phyloP scores from a whole-genome alignment of 2,797 vertebrate species.

The Luscinia luscinia region DNA sequence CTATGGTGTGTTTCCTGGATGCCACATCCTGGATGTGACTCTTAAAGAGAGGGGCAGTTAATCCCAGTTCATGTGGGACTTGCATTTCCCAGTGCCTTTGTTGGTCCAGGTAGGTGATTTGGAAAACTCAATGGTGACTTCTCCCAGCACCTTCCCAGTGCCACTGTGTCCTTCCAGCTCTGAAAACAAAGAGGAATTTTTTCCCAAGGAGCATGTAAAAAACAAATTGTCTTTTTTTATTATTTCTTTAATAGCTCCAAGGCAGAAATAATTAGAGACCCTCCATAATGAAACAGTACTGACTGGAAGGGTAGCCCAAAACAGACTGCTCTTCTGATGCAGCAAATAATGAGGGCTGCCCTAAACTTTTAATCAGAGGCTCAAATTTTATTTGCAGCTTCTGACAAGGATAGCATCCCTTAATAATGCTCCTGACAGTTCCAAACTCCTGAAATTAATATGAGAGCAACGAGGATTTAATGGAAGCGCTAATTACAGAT shows the following conservation, averaged over 20 bases:
- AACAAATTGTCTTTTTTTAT: background rate
- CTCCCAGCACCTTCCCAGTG: background rate
- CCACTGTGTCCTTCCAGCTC: background rate
- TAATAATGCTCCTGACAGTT: constrained; percentile 45
- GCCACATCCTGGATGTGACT: background rate
- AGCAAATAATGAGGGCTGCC: constrained; percentile 46
- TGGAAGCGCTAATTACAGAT: constrained; percentile 58
- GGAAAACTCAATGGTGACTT: background rate
- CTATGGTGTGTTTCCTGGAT: background rate
- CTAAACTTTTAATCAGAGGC: constrained; percentile 57
- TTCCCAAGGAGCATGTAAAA: background rate
- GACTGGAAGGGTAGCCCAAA: background rate
- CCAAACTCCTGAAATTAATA: constrained; percentile 62
- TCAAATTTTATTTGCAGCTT: constrained; percentile 42
- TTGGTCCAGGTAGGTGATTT: background rate
- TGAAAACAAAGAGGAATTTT: background rate
- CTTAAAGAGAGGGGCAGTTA: background rate
- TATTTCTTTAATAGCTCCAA: background rate
- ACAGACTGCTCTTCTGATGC: background rate
- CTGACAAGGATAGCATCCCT: constrained; percentile 28
- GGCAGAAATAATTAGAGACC: constrained; percentile 19
- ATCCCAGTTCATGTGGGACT: accelerated
- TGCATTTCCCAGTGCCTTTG: accelerated
- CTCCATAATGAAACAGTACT: background rate
- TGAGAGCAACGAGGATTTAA: constrained; percentile 49